A percentile compares a stretch with the other conserved stretches of the same genome.
phyloP scores from a whole-genome alignment of 2,797 vertebrate genomes.

The Capromys pilorides region DNA sequence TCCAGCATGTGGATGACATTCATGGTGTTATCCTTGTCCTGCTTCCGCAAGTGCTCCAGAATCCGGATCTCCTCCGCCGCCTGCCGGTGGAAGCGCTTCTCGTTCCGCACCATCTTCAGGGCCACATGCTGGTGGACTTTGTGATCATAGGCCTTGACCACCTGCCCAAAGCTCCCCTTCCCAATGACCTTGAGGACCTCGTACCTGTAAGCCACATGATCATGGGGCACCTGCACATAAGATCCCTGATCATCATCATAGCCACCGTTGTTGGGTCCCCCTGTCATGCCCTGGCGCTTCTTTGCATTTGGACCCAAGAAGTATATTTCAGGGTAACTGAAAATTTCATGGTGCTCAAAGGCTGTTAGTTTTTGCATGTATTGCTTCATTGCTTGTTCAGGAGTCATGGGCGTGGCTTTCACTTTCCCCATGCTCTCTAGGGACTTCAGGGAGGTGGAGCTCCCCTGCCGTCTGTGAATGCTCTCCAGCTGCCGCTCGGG shows the following conservation, averaged over 20 bases:
- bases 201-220: constrained; percentile 96
- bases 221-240: constrained; percentile 98
- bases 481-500: constrained; percentile 90
- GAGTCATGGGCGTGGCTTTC: constrained; percentile 89
- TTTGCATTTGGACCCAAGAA: constrained; percentile 97
- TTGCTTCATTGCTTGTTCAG: constrained; percentile 98
- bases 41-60: constrained; percentile 96
- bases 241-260: constrained; percentile 99
- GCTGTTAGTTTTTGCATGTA: constrained; percentile 96
- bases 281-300: constrained; percentile 94
- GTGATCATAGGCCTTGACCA: constrained; percentile 98
- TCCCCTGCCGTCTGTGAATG: constrained; percentile 92
- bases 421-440: constrained; percentile 90
- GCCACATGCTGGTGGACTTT: constrained; percentile 95
- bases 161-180: constrained; percentile 99
- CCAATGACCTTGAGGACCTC: constrained; percentile 99
- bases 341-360: constrained; percentile 98
- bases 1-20: constrained; percentile 99
- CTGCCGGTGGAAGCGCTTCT: constrained; percentile 99
- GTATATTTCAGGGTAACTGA: constrained; percentile 94
- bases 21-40: constrained; percentile 98
- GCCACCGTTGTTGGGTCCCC: constrained; percentile 95
- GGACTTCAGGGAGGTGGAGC: constrained; percentile 93
- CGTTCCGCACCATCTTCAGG: constrained; percentile 99
- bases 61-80: constrained; percentile 99